phyloP scores from a whole-genome alignment of 2,113 vertebrate genomes.

The Micronycteris hirsuta region DNA sequence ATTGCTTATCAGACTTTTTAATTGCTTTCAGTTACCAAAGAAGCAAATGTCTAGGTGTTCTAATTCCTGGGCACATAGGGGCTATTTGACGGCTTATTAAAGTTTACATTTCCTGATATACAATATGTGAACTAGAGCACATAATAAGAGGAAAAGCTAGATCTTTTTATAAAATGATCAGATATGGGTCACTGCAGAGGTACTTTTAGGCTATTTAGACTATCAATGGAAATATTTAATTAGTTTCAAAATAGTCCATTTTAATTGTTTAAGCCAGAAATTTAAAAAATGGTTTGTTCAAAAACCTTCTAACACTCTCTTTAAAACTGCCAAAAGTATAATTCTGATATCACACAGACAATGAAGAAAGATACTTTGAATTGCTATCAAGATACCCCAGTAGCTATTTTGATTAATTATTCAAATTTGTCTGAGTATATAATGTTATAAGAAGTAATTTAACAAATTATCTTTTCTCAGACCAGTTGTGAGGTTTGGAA shows the following conservation, averaged over 20 bases:
- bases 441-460: neutral
- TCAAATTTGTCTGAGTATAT: conserved; percentile 28
- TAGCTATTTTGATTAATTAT: conserved; percentile 9
- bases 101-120: neutral
- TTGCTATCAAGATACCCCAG: neutral
- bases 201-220: neutral
- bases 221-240: conserved; percentile 5
- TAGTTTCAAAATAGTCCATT: conserved; percentile 4
- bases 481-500: neutral
- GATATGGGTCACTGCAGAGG: neutral
- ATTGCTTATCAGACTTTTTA: neutral
- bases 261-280: conserved; percentile 13
- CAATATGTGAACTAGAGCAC: neutral
- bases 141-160: neutral
- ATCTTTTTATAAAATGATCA: neutral
- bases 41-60: neutral
- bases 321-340: neutral
- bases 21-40: neutral
- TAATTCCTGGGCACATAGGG: neutral
- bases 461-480: conserved; percentile 8
- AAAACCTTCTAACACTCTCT: neutral
- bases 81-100: neutral
- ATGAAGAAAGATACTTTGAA: neutral
- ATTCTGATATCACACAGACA: neutral
- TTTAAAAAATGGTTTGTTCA: neutral